Conservation (phyloP, 2,888 invertebrate genomes). For the Xylota segnis region DNA sequence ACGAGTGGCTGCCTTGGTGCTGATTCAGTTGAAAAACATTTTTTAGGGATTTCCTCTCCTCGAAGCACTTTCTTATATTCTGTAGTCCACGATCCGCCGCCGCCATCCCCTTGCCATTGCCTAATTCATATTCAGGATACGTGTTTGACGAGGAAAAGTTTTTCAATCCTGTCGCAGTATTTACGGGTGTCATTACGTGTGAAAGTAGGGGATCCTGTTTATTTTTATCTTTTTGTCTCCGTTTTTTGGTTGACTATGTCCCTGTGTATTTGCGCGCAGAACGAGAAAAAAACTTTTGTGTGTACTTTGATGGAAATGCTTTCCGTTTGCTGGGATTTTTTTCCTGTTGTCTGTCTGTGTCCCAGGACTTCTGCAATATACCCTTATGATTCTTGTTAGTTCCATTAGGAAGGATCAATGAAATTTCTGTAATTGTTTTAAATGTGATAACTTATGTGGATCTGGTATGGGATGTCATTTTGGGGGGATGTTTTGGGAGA, state of each 20-base stretch:
- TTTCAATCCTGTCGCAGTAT: constrained; percentile 75
- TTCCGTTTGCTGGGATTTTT: constrained; percentile 26
- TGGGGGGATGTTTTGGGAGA: constrained; percentile 25
- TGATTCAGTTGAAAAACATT: constrained; percentile 56
- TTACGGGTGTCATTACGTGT: constrained; percentile 75
- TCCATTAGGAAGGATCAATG: constrained; percentile 44
- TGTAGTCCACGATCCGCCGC: background rate
- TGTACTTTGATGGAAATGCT: constrained; percentile 38
- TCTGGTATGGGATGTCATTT: constrained; percentile 6
- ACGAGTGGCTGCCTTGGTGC: constrained; percentile 6
- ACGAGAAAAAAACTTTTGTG: constrained; percentile 21
- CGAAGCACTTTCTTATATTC: constrained; percentile 29
- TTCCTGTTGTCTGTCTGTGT: background rate
- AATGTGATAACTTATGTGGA: constrained; percentile 67
- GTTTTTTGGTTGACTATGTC: background rate
- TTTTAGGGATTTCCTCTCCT: constrained; percentile 42
- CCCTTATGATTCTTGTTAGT: constrained; percentile 36
- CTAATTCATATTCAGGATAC: constrained; percentile 75
- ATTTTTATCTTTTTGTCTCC: constrained; percentile 57
- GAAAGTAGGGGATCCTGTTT: constrained; percentile 65
- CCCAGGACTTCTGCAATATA: background rate
- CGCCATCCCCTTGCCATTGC: background rate
- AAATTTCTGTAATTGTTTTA: constrained; percentile 65
- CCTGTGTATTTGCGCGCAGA: constrained; percentile 14
- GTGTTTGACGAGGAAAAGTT: constrained; percentile 73